phyloP scores from a whole-genome alignment of 92 coral and sea anemone species.

The Hydrozoanthus gracilis region DNA sequence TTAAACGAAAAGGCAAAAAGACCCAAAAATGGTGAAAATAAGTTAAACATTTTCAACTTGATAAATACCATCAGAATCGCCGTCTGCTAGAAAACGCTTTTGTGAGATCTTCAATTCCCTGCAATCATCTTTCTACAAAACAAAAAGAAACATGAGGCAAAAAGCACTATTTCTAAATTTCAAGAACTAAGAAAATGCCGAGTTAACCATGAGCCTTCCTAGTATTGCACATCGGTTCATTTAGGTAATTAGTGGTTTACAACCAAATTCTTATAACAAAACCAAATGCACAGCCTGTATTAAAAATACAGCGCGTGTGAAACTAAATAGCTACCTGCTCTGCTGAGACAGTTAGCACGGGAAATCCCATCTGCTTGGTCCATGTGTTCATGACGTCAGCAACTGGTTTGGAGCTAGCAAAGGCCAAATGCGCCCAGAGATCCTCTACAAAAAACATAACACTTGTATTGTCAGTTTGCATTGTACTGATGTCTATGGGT shows the following conservation, averaged over 20 bases:
- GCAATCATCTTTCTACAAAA: slow-evolving; percentile 76
- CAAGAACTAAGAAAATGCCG: not conserved
- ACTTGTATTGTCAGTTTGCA: not conserved
- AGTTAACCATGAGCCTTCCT: too few relatives aligned
- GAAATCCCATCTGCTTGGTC: slow-evolving; percentile 99
- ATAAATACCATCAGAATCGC: slow-evolving; percentile 78
- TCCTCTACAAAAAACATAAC: slow-evolving; percentile 68
- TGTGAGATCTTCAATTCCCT: slow-evolving; percentile 82
- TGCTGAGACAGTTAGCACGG: slow-evolving; percentile 87
- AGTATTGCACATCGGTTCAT: too few relatives aligned
- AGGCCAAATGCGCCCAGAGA: slow-evolving; percentile 83
- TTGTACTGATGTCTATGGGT: too few relatives aligned
- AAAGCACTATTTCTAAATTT: not conserved
- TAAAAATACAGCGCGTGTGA: not conserved
- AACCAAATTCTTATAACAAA: too few relatives aligned
- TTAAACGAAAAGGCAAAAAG: not conserved
- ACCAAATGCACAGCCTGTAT: too few relatives aligned
- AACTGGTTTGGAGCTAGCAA: slow-evolving; percentile 90
- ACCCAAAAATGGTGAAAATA: not conserved
- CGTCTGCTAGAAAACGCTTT: slow-evolving; percentile 91
- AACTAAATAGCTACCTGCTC: slow-evolving; percentile 68
- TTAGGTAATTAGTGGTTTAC: too few relatives aligned
- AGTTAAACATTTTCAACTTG: not conserved
- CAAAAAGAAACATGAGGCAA: not conserved
- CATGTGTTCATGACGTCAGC: slow-evolving; percentile 92